These are phyloP conservation scores for Crenuchus spilurus DNA, from an alignment of 2,797 vertebrate genomes.

Conservation along the genomic window DNA sequence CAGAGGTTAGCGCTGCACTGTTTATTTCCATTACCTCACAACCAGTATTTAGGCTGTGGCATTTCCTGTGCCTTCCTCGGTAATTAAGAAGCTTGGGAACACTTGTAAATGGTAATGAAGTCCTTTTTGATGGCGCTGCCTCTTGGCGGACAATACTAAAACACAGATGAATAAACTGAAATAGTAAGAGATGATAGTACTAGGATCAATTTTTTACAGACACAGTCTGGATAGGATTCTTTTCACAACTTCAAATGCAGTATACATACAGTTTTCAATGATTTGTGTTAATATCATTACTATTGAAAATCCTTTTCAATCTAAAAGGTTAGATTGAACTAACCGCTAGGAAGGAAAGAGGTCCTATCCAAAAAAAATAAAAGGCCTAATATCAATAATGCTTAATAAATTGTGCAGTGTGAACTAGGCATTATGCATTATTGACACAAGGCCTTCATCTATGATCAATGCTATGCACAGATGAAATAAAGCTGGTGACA, in stretches of 20 bases:
- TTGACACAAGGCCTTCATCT: too few species aligned
- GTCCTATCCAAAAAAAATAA: too few species aligned
- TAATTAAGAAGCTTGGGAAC: slow-evolving; percentile 67
- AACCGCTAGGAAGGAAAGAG: too few species aligned
- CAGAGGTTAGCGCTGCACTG: slow-evolving; percentile 39
- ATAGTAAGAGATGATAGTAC: neutral
- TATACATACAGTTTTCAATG: neutral
- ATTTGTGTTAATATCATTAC: neutral
- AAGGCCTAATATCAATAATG: slow-evolving; percentile 34
- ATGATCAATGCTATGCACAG: too few species aligned
- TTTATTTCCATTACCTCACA: slow-evolving; percentile 71
- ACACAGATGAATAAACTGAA: neutral
- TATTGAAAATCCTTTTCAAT: neutral
- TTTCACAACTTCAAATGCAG: neutral
- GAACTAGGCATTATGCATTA: too few species aligned
- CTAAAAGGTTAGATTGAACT: neutral
- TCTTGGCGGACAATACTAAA: slow-evolving; percentile 54
- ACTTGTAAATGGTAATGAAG: slow-evolving; percentile 72
- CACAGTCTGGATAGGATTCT: neutral
- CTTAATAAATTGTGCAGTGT: too few species aligned
- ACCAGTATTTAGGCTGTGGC: slow-evolving; percentile 65
- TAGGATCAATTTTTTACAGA: slow-evolving; percentile 23
- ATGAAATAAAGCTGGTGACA: too few species aligned
- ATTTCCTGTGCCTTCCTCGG: slow-evolving; percentile 67
- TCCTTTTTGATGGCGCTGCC: slow-evolving; percentile 58